Evolutionary conservation across 1,140 invertebrate genomes (phyloP).

Genomic region (Polypedilum pembai): DNA sequence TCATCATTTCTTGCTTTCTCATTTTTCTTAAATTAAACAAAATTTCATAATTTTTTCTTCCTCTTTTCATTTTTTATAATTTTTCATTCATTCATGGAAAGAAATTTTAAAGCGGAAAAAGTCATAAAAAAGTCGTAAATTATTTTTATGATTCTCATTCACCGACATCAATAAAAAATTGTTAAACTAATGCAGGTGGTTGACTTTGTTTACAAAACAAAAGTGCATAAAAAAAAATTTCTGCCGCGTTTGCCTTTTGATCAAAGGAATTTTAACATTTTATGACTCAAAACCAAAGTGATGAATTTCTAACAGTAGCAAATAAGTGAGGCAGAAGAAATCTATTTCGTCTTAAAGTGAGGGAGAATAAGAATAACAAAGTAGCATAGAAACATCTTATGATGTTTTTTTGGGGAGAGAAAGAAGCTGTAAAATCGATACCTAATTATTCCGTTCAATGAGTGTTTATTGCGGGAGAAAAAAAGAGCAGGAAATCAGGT

Average conservation of each 20-base stretch:
- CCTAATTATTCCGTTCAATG: conserved; percentile 13
- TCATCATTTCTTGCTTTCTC: background rate
- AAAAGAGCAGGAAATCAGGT: background rate
- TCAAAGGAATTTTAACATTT: background rate
- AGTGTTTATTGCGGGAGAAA: background rate
- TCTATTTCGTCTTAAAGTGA: too few relatives aligned
- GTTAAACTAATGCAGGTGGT: conserved; percentile 24
- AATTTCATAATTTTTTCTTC: background rate
- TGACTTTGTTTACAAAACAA: background rate
- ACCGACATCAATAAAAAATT: conserved; percentile 25
- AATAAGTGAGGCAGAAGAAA: too few relatives aligned
- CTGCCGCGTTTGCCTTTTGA: background rate
- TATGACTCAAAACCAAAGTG: background rate
- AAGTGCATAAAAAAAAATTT: background rate
- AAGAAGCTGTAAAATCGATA: conserved; percentile 17
- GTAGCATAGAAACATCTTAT: too few relatives aligned
- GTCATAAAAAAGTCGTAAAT: conserved; percentile 2
- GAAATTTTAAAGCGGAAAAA: conserved; percentile 24
- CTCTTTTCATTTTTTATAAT: conserved; percentile 8
- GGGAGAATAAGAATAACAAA: too few relatives aligned
- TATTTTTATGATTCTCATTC: background rate
- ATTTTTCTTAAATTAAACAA: background rate
- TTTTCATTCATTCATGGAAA: too few relatives aligned
- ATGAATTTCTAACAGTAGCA: background rate
- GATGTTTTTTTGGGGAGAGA: too few relatives aligned